phyloP scores from a whole-genome alignment of 2,797 vertebrate species.

The Tachyglossus aculeatus region DNA sequence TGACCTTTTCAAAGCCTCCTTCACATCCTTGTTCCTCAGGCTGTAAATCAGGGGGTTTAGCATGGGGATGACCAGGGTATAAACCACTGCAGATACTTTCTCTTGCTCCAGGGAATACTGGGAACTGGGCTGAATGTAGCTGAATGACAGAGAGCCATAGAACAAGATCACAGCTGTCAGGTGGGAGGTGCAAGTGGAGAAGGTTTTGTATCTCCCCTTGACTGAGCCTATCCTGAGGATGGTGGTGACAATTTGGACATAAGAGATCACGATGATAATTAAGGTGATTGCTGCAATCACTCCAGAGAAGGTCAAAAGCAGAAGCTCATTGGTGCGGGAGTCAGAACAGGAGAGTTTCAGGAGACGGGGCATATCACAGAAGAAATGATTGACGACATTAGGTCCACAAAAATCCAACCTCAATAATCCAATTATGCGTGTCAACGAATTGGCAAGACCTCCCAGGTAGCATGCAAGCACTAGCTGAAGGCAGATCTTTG shows the following conservation, averaged over 20 bases:
- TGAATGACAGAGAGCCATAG: conserved; percentile 40
- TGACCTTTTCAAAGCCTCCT: not conserved
- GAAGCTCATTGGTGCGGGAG: conserved; percentile 21
- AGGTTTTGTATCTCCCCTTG: conserved; percentile 32
- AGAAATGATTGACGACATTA: conserved; percentile 56
- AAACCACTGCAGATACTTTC: conserved; percentile 56
- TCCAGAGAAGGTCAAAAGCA: conserved; percentile 44
- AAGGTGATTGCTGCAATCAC: conserved; percentile 41
- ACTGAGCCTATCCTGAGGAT: conserved; percentile 38
- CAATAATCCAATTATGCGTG: conserved; percentile 51
- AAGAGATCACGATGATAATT: conserved; percentile 33
- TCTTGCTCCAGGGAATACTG: conserved; percentile 45
- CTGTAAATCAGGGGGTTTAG: conserved; percentile 60
- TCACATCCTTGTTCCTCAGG: conserved; percentile 57
- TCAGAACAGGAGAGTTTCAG: conserved; percentile 54
- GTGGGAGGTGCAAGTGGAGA: conserved; percentile 59
- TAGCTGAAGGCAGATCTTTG: conserved; percentile 28
- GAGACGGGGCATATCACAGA: conserved; percentile 62
- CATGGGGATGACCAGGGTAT: conserved; percentile 47
- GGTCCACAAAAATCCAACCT: conserved; percentile 52
- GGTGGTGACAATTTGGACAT: not conserved
- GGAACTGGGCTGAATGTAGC: conserved; percentile 53
- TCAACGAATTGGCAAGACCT: conserved; percentile 47
- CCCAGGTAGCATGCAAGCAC: conserved; percentile 29
- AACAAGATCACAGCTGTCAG: conserved; percentile 40